A percentile compares a stretch with the other conserved stretches of the same genome.
These are phyloP conservation scores for Leptoteleia sp. DNA, from an alignment of 1,140 invertebrate species.

Conservation along the genomic window DNA sequence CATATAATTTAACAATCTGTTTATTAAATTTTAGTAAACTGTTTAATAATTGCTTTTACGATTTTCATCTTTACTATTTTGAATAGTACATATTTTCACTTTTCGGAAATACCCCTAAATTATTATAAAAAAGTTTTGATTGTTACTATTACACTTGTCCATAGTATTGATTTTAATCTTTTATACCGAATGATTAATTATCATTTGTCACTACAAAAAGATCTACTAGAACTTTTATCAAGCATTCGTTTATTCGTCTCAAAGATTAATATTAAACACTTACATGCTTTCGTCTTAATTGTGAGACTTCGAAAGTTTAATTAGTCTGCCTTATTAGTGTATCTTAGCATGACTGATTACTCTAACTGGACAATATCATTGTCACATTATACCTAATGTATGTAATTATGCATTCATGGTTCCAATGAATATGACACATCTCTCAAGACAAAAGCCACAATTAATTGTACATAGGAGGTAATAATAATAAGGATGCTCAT, in stretches of 20 bases:
- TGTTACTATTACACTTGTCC: too few species aligned
- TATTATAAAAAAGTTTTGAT: too few species aligned
- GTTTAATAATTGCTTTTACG: too few species aligned
- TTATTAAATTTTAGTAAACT: too few species aligned
- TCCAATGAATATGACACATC: constrained; percentile 5
- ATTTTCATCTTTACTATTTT: too few species aligned
- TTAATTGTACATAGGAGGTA: not conserved
- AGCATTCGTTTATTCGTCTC: constrained; percentile 1
- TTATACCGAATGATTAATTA: too few species aligned
- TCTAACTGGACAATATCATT: constrained; percentile 38
- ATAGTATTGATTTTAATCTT: too few species aligned
- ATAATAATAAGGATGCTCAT: not conserved
- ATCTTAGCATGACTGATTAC: constrained; percentile 41
- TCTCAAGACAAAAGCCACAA: not conserved
- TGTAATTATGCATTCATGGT: constrained; percentile 41
- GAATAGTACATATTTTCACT: too few species aligned
- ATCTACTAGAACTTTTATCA: not conserved
- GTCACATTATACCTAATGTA: constrained; percentile 29
- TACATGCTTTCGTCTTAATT: constrained; percentile 33
- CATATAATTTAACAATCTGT: too few species aligned
- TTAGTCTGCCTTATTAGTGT: constrained; percentile 26
- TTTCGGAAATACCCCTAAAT: too few species aligned
- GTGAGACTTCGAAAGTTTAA: constrained; percentile 31
- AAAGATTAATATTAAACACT: constrained; percentile 5
- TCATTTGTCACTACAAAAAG: not conserved